Conservation (phyloP, 2,113 vertebrate species). For the Etheostoma spectabile region DNA sequence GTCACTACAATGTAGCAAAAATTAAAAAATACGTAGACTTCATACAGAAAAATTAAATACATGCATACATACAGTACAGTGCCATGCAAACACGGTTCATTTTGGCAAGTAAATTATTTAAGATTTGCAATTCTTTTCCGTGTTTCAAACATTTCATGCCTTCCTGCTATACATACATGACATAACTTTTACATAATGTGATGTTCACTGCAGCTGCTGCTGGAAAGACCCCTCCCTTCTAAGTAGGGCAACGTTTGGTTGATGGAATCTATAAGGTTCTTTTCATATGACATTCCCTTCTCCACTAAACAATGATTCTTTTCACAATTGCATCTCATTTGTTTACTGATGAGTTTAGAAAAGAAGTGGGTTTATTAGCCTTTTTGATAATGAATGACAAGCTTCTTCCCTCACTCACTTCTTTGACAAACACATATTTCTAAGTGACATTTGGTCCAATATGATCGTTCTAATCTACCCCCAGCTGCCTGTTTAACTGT, state of each 20-base stretch:
- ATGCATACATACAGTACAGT: constrained; percentile 84
- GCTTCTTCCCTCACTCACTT: not conserved
- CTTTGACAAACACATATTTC: constrained; percentile 5
- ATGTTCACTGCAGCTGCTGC: constrained; percentile 47
- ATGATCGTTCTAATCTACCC: constrained; percentile 3
- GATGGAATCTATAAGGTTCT: constrained; percentile 32
- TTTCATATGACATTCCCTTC: constrained; percentile 18
- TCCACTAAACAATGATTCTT: not conserved
- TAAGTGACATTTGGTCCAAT: constrained; percentile 30
- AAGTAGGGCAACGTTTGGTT: constrained; percentile 38
- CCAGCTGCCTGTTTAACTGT: constrained; percentile 10
- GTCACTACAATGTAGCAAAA: constrained; percentile 67
- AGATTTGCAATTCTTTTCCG: constrained; percentile 75
- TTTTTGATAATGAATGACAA: constrained; percentile 8
- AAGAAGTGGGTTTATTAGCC: not conserved
- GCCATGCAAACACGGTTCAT: constrained; percentile 85
- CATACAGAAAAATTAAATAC: constrained; percentile 76
- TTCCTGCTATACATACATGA: constrained; percentile 80
- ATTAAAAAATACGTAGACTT: constrained; percentile 64
- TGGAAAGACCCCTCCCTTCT: constrained; percentile 32
- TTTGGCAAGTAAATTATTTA: constrained; percentile 80
- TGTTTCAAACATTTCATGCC: constrained; percentile 81
- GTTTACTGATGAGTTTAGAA: constrained; percentile 15
- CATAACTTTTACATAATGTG: constrained; percentile 73
- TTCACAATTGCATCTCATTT: constrained; percentile 10